Percentiles rank a stretch among this genome's conserved stretches.
phyloP scores from a whole-genome alignment of 2,113 vertebrate genomes.

The Parus major region DNA sequence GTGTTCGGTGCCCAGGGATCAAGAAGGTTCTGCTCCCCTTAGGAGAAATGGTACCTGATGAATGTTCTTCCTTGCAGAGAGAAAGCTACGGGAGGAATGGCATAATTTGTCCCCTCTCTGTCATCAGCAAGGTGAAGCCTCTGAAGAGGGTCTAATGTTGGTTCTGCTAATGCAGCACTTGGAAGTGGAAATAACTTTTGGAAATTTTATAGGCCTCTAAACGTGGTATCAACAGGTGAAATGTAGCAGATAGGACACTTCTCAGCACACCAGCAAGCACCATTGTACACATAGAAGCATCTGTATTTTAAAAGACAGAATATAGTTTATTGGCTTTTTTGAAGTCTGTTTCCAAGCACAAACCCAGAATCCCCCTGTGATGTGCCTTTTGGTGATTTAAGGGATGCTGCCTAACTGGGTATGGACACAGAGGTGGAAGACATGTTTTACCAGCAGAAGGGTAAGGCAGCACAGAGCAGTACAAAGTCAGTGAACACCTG shows the following conservation, averaged over 20 bases:
- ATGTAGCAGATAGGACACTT: not conserved
- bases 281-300: not conserved
- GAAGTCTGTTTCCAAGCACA: not conserved
- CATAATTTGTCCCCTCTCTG: not conserved
- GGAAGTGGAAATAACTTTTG: not conserved
- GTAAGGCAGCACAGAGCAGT: not conserved
- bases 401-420: not conserved
- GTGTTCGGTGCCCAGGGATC: not conserved
- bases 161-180: not conserved
- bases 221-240: not conserved
- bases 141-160: not conserved
- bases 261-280: not conserved
- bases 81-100: not conserved
- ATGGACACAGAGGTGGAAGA: rapidly evolving
- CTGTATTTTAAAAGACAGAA: not conserved
- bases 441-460: not conserved
- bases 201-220: not conserved
- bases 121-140: not conserved
- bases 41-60: not conserved
- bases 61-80: not conserved
- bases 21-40: not conserved
- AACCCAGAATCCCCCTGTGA: not conserved
- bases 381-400: not conserved
- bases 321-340: not conserved
- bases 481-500: not conserved